Base-by-base conservation (phyloP, 2,113 vertebrate species). In the Dasypus novemcinctus region DNA sequence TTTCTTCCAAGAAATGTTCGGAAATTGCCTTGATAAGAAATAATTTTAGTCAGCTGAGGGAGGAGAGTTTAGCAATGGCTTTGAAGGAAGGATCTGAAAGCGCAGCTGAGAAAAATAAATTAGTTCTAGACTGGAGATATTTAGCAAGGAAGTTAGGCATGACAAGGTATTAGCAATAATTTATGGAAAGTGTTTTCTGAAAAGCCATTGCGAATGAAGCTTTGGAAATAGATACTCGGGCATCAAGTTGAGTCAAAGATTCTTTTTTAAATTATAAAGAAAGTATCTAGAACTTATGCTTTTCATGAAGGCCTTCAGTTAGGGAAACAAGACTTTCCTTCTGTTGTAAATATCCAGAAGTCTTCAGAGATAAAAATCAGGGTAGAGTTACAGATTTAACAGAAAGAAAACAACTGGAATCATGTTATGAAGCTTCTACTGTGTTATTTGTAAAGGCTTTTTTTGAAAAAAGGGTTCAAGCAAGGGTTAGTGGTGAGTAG, bases 351-450 rank as follows among this genome's bases (percentile, higher is more conserved):
- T 96, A 96, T 95, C 52, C 95, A 95, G 92, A 95, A 97, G 71
- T 93, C 94, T 97, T 96, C 69, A 54, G 76, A 95, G 97, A 95
- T 95, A 95, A 96, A 96, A 92, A 91, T 92, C 92, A 91, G 91
- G 75, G 52, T 95, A 97, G 49, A 95, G 89, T 96, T 95, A 96
- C 94, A 96, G 82, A 97, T 96, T 90, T 95, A 96, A 97, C 93
- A 85, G 96, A 96, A 97, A 94, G 93, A 97, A 97, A 97, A 97
- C 97, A 97, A 96, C 92, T 74, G 74, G 86, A 94, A 96, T 95
- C 33, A 6, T 93, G 80, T 90, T 93, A 66, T 95, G 94, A 95
- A 95, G 63, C 59, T 76, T 96, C 95, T 91, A 91, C 79, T 95
- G 87, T 96, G 79, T 95, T 95, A 90, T 96, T 88, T 87, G 82